A percentile compares a stretch with the other conserved stretches of the same genome.
These are phyloP conservation scores for Morus bassanus DNA, from an alignment of 2,797 vertebrate species.

Conservation along the genomic window DNA sequence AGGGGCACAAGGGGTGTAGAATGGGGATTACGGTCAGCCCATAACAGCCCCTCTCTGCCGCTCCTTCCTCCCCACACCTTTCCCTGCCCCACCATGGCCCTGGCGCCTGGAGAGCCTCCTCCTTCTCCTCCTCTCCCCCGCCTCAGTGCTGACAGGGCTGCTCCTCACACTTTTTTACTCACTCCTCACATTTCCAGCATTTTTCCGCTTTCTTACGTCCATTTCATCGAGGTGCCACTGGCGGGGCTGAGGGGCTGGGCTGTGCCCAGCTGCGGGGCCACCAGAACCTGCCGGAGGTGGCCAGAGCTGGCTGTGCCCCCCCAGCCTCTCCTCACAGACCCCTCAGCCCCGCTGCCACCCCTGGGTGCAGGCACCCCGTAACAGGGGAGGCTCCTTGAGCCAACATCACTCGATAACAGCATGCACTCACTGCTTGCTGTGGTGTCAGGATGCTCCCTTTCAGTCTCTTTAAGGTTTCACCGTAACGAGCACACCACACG, in stretches of 20 bases:
- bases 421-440: background rate
- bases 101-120: fast-evolving
- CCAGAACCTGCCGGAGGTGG: background rate
- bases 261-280: background rate
- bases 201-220: background rate
- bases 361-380: background rate
- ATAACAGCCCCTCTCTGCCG: fast-evolving
- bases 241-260: background rate
- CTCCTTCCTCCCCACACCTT: background rate
- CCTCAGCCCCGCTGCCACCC: background rate
- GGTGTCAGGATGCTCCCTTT: background rate
- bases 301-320: background rate
- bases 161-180: background rate
- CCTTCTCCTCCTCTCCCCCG: background rate
- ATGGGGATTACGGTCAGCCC: fast-evolving
- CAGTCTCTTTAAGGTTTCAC: background rate
- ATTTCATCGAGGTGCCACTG: background rate
- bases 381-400: background rate
- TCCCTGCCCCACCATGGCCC: background rate
- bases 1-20: background rate
- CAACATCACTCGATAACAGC: background rate
- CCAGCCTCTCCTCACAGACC: background rate
- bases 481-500: fast-evolving
- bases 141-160: background rate
- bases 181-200: background rate